Conservation (phyloP, 1,140 invertebrate species). For the Zelostemma sp. region DNA sequence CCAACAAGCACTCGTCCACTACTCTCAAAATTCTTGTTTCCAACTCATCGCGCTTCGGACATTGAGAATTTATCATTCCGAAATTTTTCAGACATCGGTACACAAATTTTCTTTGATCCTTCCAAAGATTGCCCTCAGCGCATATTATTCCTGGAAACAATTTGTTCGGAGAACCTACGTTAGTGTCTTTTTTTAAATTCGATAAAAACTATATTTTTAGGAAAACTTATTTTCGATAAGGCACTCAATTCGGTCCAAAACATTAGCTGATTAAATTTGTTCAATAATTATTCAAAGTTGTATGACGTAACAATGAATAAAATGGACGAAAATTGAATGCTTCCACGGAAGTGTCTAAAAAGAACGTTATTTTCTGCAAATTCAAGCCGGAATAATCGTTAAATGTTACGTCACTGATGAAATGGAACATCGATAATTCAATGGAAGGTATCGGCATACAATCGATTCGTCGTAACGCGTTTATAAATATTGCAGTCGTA, state of each 20-base stretch:
- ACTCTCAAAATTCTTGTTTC: conserved; percentile 77
- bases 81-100: conserved; percentile 79
- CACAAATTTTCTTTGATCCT: conserved; percentile 83
- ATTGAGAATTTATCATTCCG: conserved; percentile 78
- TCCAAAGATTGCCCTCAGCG: conserved; percentile 85
- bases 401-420: background rate
- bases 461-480: conserved; percentile 16
- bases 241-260: background rate
- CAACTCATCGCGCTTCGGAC: conserved; percentile 73
- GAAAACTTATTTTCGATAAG: background rate
- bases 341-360: too few species aligned
- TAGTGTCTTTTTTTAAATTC: background rate
- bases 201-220: background rate
- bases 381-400: background rate
- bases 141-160: conserved; percentile 80
- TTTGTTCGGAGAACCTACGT: background rate
- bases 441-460: conserved; percentile 36
- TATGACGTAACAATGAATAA: too few species aligned
- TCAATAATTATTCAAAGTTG: too few species aligned
- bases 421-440: conserved; percentile 36
- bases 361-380: too few species aligned
- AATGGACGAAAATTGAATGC: too few species aligned
- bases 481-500: conserved; percentile 38
- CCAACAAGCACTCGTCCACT: conserved; percentile 74
- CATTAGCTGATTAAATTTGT: too few species aligned